Conservation (phyloP, 64 coral and sea anemone species). For the Actinia equina region DNA sequence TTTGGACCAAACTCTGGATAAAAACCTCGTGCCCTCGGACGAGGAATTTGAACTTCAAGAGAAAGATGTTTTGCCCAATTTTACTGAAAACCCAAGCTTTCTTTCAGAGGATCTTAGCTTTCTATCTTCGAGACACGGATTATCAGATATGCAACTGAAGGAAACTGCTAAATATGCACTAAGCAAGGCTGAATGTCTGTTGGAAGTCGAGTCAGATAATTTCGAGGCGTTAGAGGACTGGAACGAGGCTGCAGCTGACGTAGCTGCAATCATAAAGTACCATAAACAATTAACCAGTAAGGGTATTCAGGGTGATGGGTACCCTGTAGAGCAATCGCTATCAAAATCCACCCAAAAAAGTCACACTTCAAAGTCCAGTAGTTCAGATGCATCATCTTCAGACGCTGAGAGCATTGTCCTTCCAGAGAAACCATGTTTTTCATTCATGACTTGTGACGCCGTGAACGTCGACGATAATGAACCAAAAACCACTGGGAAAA, state of each 20-base stretch:
- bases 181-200: constrained; percentile 11
- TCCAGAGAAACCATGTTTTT: constrained; percentile 43
- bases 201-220: constrained; percentile 12
- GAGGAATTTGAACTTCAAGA: constrained; percentile 22
- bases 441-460: constrained; percentile 57
- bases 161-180: constrained; percentile 28
- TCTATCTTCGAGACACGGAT: not conserved
- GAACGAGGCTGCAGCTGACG: constrained; percentile 9
- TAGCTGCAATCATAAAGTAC: not conserved
- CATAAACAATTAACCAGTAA: not conserved
- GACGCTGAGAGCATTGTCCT: constrained; percentile 60
- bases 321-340: not conserved
- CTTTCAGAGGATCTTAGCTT: not conserved
- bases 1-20: not conserved
- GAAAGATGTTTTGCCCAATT: not conserved
- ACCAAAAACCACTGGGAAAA: not conserved
- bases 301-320: not conserved
- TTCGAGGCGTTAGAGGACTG: not conserved
- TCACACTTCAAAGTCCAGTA: constrained; percentile 13
- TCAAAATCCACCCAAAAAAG: not conserved
- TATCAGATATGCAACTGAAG: constrained; percentile 1
- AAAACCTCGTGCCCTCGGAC: not conserved
- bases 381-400: constrained; percentile 22
- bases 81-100: not conserved
- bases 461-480: constrained; percentile 32